Percentiles rank a stretch among this genome's conserved stretches.
Evolutionary conservation across 2,797 vertebrate species (phyloP).

Genomic region (Coilia nasus): DNA sequence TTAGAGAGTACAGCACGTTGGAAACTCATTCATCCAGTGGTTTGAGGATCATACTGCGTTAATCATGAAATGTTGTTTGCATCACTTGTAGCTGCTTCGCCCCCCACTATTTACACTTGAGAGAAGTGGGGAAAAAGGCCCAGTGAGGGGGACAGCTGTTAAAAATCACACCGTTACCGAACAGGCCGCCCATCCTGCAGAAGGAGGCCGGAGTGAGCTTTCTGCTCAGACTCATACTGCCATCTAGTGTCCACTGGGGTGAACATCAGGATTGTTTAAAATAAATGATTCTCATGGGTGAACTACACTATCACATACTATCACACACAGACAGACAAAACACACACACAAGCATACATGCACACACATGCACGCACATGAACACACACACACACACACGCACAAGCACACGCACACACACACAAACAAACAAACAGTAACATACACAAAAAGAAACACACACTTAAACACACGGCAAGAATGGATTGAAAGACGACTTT

Average conservation of each 20-base stretch:
- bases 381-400: not conserved
- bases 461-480: not conserved
- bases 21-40: not conserved
- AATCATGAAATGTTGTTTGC: not conserved
- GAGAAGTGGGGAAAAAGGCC: not conserved
- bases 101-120: not conserved
- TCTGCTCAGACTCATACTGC: not conserved
- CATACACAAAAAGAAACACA: not conserved
- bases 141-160: not conserved
- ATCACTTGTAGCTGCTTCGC: not conserved
- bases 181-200: not conserved
- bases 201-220: not conserved
- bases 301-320: not conserved
- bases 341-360: not conserved
- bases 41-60: not conserved
- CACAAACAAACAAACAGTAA: constrained; percentile 33
- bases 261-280: not conserved
- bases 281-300: not conserved
- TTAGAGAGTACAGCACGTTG: no score
- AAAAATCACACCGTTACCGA: constrained; percentile 2
- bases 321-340: not conserved
- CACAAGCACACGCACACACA: constrained; percentile 20
- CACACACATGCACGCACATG: not conserved
- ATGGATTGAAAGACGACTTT: not conserved
- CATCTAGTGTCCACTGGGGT: not conserved